Conservation (phyloP, 2,797 vertebrate species). For the Falco concolor region DNA sequence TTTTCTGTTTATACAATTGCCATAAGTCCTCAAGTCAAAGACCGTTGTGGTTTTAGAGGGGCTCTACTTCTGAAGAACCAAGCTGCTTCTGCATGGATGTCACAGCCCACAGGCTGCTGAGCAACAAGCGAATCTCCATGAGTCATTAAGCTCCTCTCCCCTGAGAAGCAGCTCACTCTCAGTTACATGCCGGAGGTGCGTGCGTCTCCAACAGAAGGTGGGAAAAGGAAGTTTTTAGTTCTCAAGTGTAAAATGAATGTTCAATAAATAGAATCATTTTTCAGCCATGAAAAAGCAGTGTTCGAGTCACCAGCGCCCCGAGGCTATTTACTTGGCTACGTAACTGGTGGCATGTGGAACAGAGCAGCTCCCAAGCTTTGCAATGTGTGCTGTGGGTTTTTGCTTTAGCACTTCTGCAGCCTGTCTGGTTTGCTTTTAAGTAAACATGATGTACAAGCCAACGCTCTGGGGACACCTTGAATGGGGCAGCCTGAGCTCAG, state of each 20-base stretch:
- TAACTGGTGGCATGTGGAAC: background rate
- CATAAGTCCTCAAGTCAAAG: background rate
- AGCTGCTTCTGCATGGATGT: background rate
- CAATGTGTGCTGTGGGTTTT: background rate
- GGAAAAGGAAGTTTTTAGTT: background rate
- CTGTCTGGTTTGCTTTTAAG: background rate
- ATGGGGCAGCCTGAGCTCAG: fast-evolving
- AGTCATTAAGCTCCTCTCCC: background rate
- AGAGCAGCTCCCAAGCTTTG: background rate
- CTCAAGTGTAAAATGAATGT: background rate
- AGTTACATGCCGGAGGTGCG: fast-evolving
- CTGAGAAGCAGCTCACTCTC: background rate
- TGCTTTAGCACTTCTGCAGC: background rate
- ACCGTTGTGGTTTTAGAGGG: background rate
- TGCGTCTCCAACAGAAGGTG: background rate
- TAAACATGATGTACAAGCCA: fast-evolving
- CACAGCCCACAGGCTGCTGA: background rate
- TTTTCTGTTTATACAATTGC: background rate
- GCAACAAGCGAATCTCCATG: background rate
- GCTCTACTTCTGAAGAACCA: background rate
- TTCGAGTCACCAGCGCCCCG: background rate
- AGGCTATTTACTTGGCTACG: background rate
- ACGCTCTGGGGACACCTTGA: fast-evolving
- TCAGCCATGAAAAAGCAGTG: background rate
- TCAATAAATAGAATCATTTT: background rate